Conservation (phyloP, 2,888 invertebrate genomes). For the Gerris lacustris region DNA sequence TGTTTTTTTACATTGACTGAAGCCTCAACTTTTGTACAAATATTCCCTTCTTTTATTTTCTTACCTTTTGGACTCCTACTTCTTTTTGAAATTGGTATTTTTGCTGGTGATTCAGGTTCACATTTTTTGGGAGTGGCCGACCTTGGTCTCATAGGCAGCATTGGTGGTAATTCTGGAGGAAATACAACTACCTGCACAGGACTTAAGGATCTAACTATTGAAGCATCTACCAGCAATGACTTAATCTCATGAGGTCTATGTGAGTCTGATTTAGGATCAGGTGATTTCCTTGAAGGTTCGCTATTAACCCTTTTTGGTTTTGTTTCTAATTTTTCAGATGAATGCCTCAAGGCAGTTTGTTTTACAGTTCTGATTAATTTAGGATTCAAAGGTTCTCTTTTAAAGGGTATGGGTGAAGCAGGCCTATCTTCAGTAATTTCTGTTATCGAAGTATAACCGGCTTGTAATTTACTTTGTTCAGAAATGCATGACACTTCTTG, state of each 20-base stretch:
- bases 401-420: slow-evolving; percentile 23
- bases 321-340: not conserved
- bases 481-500: slow-evolving; percentile 29
- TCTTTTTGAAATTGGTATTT: not conserved
- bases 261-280: not conserved
- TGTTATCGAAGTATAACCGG: not conserved
- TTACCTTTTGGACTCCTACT: slow-evolving; percentile 9
- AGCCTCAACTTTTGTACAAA: slow-evolving; percentile 26
- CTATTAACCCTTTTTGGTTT: not conserved
- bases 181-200: slow-evolving; percentile 30
- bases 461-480: slow-evolving; percentile 16
- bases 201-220: slow-evolving; percentile 26
- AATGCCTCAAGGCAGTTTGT: slow-evolving; percentile 7
- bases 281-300: not conserved
- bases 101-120: not conserved
- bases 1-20: slow-evolving; percentile 26
- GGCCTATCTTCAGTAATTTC: slow-evolving; percentile 20
- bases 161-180: slow-evolving; percentile 29
- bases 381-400: slow-evolving; percentile 2
- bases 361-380: slow-evolving; percentile 3
- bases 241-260: slow-evolving; percentile 27
- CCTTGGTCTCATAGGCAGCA: slow-evolving; percentile 24
- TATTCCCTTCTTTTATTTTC: slow-evolving; percentile 17
- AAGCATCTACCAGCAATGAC: slow-evolving; percentile 28
- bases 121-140: slow-evolving; percentile 25